Base-by-base conservation (phyloP, 1,140 invertebrate genomes). In the Chymomyza costata region DNA sequence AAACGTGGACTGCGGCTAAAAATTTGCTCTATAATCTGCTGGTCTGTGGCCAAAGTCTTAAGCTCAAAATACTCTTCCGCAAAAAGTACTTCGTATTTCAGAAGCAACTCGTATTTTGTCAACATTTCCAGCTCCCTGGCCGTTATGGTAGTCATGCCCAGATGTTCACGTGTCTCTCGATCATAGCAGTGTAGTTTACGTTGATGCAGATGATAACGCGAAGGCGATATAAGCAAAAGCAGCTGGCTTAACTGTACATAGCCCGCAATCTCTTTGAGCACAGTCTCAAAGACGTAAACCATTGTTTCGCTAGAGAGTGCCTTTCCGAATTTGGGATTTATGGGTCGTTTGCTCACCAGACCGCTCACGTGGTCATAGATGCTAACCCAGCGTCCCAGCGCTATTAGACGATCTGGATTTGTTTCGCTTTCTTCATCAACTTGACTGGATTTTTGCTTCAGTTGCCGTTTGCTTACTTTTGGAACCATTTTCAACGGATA, bases 131-230 rank as follows among this genome's bases (percentile, higher is more conserved):
- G 7, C 32, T 73, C 68, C 0, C 18, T 10, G 0, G 46, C 6
- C 0, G 61, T 59, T 6, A 68, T 47, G 25, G 43, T 45, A 0
- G 57, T 59, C 18, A 44, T 57, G n/a, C 68, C 53, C 19, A 73
- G 15, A 41, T 68, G 60, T 3, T 7, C 25, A 2, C 16, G 13
- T 0, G 38, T 49, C 1, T 43, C 21, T 0, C 32, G 35, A 6
- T 62, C 38, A 18, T 68, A 58, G 7, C 62, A 64, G 15, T 73
- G 68, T 0, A 73, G 7, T 11, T 68, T 73, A 2, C 39, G 43
- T 2, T 35, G 19, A n/a, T 41, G 30, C 1, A 32, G 8, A 2
- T 28, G 11, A 14, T 39, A 31, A 1, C 31, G 34, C 2, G 46
- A 37, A 1, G 61, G 57, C 6, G 65, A 35, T 10, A 71, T 46